phyloP scores from a whole-genome alignment of 2,113 vertebrate species.

The Orycteropus afer region DNA sequence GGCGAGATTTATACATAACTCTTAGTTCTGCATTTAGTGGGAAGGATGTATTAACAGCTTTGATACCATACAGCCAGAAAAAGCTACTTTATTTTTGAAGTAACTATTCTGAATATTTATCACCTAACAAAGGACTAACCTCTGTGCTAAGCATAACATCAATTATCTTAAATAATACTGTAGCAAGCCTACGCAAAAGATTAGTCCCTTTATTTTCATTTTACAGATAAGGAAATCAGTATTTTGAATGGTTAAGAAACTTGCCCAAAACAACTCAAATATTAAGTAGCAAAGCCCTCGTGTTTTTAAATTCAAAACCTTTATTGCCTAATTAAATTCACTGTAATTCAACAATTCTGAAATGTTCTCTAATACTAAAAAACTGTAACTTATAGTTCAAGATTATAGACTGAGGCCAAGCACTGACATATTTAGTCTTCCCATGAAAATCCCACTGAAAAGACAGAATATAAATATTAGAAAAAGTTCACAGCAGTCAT shows the following conservation, averaged over 20 bases:
- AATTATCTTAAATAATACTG: slow-evolving; percentile 16
- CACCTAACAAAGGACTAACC: slow-evolving; percentile 11
- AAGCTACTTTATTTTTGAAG: slow-evolving; percentile 37
- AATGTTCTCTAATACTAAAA: slow-evolving; percentile 7
- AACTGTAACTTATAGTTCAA: background rate
- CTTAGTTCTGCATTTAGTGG: background rate
- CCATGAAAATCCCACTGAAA: slow-evolving; percentile 17
- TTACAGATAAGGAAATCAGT: slow-evolving; percentile 22
- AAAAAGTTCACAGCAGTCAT: background rate
- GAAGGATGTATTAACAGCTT: slow-evolving; percentile 3
- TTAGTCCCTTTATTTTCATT: slow-evolving; percentile 31
- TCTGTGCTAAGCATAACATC: background rate
- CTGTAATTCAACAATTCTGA: background rate
- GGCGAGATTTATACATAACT: background rate
- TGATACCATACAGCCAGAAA: background rate
- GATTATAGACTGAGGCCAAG: background rate
- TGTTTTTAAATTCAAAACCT: slow-evolving; percentile 35
- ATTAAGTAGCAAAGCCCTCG: slow-evolving; percentile 27
- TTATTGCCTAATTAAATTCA: background rate
- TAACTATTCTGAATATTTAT: slow-evolving; percentile 37
- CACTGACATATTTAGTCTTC: background rate
- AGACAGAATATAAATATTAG: background rate
- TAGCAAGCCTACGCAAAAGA: background rate
- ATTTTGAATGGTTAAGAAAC: slow-evolving; percentile 4
- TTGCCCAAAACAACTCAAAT: slow-evolving; percentile 45